A percentile compares a stretch with the other conserved stretches of the same genome.
Conservation (phyloP, 2,888 invertebrate genomes). For the Nomada lathburiana region DNA sequence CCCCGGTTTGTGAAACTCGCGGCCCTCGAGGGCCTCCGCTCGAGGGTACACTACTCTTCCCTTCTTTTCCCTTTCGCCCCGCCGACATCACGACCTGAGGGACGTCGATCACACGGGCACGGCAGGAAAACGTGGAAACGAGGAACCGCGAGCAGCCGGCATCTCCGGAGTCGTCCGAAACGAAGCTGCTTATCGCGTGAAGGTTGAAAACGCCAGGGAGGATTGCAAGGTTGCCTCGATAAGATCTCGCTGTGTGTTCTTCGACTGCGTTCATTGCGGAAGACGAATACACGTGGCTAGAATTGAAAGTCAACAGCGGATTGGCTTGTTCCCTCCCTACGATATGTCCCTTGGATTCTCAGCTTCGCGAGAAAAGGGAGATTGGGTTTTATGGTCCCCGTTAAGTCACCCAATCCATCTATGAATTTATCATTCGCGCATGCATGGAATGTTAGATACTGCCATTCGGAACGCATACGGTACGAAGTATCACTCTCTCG, state of each 20-base stretch:
- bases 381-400: background rate
- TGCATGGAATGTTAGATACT: background rate
- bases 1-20: constrained; percentile 21
- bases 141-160: background rate
- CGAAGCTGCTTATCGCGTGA: constrained; percentile 6
- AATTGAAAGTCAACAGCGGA: background rate
- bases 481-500: too few relatives aligned
- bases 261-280: background rate
- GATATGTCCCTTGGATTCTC: background rate
- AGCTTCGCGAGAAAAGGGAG: too few relatives aligned
- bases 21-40: background rate
- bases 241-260: constrained; percentile 6
- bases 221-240: background rate
- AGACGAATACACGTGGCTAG: background rate
- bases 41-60: constrained; percentile 29
- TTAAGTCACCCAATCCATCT: too few relatives aligned
- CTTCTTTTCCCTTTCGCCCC: constrained; percentile 8
- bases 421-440: background rate
- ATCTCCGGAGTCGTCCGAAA: constrained; percentile 5
- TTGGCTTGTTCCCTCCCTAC: background rate
- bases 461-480: too few relatives aligned
- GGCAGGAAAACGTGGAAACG: background rate
- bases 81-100: background rate
- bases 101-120: constrained; percentile 48
- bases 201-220: background rate